Evolutionary conservation across 2,113 vertebrate genomes (phyloP), one percentile per base, ranked within the genome.

Genomic region (Stomatorhinus ivindoensis): DNA sequence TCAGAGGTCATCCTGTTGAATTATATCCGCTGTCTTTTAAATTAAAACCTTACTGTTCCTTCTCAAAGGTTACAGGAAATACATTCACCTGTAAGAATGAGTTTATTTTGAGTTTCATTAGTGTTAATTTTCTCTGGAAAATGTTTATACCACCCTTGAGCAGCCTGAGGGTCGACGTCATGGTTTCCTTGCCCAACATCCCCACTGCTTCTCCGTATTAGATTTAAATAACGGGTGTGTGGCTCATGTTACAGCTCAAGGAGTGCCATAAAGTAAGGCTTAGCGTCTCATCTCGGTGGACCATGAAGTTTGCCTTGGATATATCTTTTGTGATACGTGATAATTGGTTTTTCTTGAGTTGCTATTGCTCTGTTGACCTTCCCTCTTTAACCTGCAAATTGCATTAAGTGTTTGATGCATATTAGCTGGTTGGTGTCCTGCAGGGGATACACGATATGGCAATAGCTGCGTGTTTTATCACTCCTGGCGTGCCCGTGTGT

Each of bases 211-310:
- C 2, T 61, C 58, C 24, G 88, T 89, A 91, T 50, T 90, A 88
- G 44, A 48, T 89, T 61, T 89, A 92, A 92, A 93, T 92, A 89
- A 92, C 90, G 89, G 88, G 86, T 90, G 76, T 51, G 86, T 88
- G 90, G 88, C 89, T 91, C 84, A 90, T 86, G 88, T 93, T 92
- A 91, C 90, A 89, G 46, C 31, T 65, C 6, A 53, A 55, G 50
- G 27, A 53, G n/a, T 9, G n/a, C 0, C 1, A 85, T 91, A 86
- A 89, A 91, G 87, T 91, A 80, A 83, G 47, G 86, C 89, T 89
- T 89, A 83, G 46, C 4, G 61, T 46, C 88, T 83, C 53, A 48
- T 91, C 90, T 89, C 51, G 5, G 44, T 21, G 83, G 48, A 46
- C 91, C 89, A 87, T 89, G 82, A 91, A 89, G 89, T 76, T 90